Evolutionary conservation across 2,888 invertebrate genomes (phyloP).

Genomic region (Diaphora mendica): DNA sequence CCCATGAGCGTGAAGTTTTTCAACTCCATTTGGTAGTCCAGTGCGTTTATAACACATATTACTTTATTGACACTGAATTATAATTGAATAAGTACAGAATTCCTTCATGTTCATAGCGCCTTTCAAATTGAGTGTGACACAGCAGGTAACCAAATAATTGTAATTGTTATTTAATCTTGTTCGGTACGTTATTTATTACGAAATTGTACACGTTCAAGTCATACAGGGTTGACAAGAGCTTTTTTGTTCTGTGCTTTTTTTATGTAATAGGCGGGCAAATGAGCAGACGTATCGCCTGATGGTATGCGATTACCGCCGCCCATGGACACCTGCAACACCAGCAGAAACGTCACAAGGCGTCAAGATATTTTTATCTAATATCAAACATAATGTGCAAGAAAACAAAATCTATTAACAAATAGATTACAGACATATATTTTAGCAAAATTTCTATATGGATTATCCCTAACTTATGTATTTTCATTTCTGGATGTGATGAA

Average conservation of each 20-base stretch:
- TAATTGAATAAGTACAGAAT: neutral
- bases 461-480: neutral
- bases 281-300: no score
- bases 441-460: neutral
- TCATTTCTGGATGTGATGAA: neutral
- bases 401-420: neutral
- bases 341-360: no score
- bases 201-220: constrained; percentile 39
- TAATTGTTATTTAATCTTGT: constrained; percentile 58
- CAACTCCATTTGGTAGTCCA: neutral
- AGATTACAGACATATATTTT: no score
- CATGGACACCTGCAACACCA: no score
- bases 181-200: constrained; percentile 48
- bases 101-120: constrained; percentile 31
- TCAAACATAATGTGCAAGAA: neutral
- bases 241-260: no score
- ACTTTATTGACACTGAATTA: neutral
- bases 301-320: no score
- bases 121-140: constrained; percentile 48
- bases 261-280: no score
- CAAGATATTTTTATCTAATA: neutral
- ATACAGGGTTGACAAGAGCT: constrained; percentile 35
- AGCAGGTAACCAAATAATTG: constrained; percentile 55
- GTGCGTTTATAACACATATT: no score
- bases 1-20: neutral